Base-by-base conservation (phyloP, 2,888 invertebrate genomes). In the Leptopilina drosophilae region DNA sequence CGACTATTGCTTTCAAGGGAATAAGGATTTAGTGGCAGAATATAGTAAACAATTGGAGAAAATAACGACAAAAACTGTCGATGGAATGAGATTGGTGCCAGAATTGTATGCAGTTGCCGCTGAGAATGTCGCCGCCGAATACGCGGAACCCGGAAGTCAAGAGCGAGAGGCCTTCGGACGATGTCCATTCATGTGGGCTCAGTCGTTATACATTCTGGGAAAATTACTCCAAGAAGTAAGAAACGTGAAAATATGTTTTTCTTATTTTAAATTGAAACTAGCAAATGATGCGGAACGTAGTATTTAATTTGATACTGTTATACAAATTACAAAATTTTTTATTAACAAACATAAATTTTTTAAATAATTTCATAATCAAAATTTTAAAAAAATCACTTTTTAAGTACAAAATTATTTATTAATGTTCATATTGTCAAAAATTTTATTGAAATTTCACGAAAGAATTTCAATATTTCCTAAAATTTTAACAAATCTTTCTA, bases 151-250 rank as follows among this genome's bases (percentile, higher is more conserved):
- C 0, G 98, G 98, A n/a, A 97, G 96, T 84, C 98, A 98, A 90
- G 94, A 94, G 73, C 93, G 99, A 82, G 94, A 96, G 88, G 96
- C 97, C 3, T 93, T 97, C 64, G 99, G 99, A 1, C 95, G 98
- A 87, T 95, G 97, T 88, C 99, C 99, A 0, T 99, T 99, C 91
- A 95, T 99, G 92, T 99, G 99, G 99, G 99, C 97, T 0, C 99
- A 99, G 91, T 98, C 99, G 2, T 93, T 99, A 76, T 99, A 98
- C 90, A 98, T 99, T 88, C 93, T 99, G 80, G 98, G 98, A 78
- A 97, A 97, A 92, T 94, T 99, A 76, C 93, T 99, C 33, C 97
- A 97, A 93, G 98, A 98, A 94, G 98, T 97, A 92, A 91, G 64
- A 20, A 12, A 56, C 64, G 67, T 49, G 46, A 78, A 65, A 26